phyloP scores from a whole-genome alignment of 92 coral and sea anemone genomes.

The Hydrozoanthus gracilis region DNA sequence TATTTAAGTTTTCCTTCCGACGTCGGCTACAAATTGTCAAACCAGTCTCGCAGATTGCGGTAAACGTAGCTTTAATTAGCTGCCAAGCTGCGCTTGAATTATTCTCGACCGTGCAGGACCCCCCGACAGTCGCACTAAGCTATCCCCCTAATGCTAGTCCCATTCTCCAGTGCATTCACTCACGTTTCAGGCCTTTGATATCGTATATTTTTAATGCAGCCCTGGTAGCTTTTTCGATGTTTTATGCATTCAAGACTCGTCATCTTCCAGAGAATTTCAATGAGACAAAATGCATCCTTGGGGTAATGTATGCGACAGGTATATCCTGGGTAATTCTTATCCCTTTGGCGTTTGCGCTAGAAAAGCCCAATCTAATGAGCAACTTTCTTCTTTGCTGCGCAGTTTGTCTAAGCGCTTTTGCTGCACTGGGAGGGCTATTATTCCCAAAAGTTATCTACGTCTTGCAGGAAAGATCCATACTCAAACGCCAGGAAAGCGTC shows the following conservation, averaged over 20 bases:
- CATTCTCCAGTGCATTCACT: conserved; percentile 41
- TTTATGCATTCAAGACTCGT: conserved; percentile 41
- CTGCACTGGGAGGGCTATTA: conserved; percentile 32
- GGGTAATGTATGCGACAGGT: conserved; percentile 38
- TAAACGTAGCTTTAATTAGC: conserved; percentile 33
- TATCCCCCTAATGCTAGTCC: conserved; percentile 22
- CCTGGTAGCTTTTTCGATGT: conserved; percentile 32
- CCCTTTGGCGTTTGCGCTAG: conserved; percentile 31
- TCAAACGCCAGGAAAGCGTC: conserved; percentile 1
- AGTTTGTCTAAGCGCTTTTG: conserved; percentile 28
- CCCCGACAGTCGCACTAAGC: conserved; percentile 33
- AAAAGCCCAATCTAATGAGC: conserved; percentile 33
- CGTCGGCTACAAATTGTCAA: conserved; percentile 39
- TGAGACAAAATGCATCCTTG: conserved; percentile 42
- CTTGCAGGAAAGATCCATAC: neutral
- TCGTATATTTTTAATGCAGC: conserved; percentile 35
- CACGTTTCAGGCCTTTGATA: conserved; percentile 37
- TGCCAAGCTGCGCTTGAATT: conserved; percentile 38
- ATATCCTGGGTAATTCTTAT: conserved; percentile 43
- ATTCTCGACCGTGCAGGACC: conserved; percentile 34
- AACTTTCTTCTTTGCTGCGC: conserved; percentile 32
- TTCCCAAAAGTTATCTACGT: conserved; percentile 36
- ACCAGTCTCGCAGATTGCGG: conserved; percentile 37
- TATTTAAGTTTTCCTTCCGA: conserved; percentile 42
- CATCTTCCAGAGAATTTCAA: conserved; percentile 46